A percentile compares a stretch with the other conserved stretches of the same genome.
Evolutionary conservation across 1,140 invertebrate species (phyloP).

Genomic region (Zaprionus camerounensis): DNA sequence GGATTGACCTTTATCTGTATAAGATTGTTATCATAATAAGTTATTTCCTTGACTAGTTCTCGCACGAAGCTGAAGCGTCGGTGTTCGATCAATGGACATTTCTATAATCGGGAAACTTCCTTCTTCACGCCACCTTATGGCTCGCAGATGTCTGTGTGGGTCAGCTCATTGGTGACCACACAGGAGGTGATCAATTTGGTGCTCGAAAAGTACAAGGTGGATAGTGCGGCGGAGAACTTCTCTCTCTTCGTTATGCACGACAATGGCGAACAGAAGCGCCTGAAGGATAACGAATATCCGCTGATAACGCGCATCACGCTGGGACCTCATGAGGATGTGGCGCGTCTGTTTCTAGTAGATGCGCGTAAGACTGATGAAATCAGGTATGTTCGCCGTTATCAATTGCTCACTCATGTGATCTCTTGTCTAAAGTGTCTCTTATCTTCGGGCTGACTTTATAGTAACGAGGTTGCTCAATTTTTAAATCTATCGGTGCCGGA

Average conservation of each 20-base stretch:
- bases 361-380: constrained; percentile 90
- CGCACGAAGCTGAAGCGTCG: constrained; percentile 89
- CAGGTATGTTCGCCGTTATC: constrained; percentile 81
- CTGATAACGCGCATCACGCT: constrained; percentile 90
- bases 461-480: constrained; percentile 92
- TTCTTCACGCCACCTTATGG: constrained; percentile 94
- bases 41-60: constrained; percentile 84
- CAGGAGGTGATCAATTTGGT: constrained; percentile 93
- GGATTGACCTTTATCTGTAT: background rate
- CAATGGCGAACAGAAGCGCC: constrained; percentile 91
- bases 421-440: background rate
- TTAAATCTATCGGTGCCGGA: constrained; percentile 92
- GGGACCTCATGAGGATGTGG: constrained; percentile 93
- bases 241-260: constrained; percentile 92
- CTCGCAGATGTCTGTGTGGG: constrained; percentile 94
- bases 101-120: constrained; percentile 94
- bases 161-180: constrained; percentile 91
- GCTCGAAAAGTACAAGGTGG: constrained; percentile 95
- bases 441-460: constrained; percentile 12
- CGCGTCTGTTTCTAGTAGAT: constrained; percentile 92
- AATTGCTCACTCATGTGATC: background rate
- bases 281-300: constrained; percentile 92
- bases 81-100: constrained; percentile 95
- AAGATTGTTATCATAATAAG: background rate
- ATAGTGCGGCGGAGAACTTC: constrained; percentile 91